Conservation (phyloP, 2,888 invertebrate species). For the Punctoribates punctum region DNA sequence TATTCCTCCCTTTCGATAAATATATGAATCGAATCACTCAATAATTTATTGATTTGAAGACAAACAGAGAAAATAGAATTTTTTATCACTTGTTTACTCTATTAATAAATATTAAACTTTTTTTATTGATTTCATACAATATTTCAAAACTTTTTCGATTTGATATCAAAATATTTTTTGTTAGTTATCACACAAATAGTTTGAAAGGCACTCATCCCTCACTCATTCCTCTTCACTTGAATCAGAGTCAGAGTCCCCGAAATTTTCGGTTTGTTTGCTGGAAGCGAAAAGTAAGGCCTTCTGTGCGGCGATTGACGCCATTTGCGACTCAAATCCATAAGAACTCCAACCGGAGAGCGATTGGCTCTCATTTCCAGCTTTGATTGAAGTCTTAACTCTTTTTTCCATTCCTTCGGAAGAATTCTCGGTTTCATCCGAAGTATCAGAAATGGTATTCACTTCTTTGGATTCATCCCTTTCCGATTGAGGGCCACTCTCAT, state of each 20-base stretch:
- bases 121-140: not conserved
- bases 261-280: not conserved
- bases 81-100: no score
- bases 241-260: not conserved
- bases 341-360: not conserved
- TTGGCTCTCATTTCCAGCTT: not conserved
- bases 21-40: no score
- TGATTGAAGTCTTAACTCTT: not conserved
- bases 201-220: not conserved
- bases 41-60: no score
- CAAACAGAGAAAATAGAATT: no score
- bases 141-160: not conserved
- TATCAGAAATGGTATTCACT: no score
- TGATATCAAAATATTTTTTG: not conserved
- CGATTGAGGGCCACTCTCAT: not conserved
- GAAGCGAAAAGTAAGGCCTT: not conserved
- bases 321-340: slow-evolving; percentile 1
- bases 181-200: not conserved
- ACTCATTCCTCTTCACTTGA: not conserved
- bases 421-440: not conserved
- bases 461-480: not conserved
- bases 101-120: not conserved
- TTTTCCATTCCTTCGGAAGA: not conserved
- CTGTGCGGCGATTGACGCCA: not conserved
- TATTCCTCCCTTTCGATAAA: no score